These are phyloP conservation scores for Patella ulyssiponensis DNA, from an alignment of 2,888 invertebrate species.

Conservation along the genomic window DNA sequence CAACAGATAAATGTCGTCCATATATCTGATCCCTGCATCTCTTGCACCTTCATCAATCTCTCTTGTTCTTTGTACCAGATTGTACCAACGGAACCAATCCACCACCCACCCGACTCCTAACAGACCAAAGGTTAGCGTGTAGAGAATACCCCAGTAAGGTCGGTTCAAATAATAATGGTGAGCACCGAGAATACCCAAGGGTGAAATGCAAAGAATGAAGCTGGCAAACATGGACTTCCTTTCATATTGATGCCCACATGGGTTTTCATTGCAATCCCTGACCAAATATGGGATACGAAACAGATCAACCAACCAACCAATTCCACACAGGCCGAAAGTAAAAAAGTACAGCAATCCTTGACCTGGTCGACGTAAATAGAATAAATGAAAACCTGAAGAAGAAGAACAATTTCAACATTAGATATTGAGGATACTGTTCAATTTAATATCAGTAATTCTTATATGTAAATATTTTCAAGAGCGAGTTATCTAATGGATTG, in stretches of 20 bases:
- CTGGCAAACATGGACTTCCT: constrained; percentile 19
- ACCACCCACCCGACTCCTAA: constrained; percentile 50
- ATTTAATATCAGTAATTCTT: no score
- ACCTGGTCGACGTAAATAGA: constrained; percentile 36
- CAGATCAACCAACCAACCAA: constrained; percentile 42
- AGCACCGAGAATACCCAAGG: constrained; percentile 33
- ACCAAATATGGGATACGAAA: constrained; percentile 37
- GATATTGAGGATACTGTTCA: not conserved
- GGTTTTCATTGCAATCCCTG: constrained; percentile 31
- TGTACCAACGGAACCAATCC: constrained; percentile 55
- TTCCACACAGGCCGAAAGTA: constrained; percentile 38
- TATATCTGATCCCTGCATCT: constrained; percentile 30
- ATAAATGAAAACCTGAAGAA: constrained; percentile 40
- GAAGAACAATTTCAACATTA: not conserved
- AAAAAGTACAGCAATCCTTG: constrained; percentile 35
- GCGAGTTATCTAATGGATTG: no score
- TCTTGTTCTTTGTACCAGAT: constrained; percentile 49
- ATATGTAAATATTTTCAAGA: no score
- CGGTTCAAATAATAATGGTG: constrained; percentile 40
- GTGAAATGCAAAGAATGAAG: constrained; percentile 28
- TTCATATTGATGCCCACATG: not conserved
- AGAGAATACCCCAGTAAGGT: constrained; percentile 33
- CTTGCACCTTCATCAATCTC: constrained; percentile 19
- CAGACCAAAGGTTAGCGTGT: constrained; percentile 30
- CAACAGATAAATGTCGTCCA: constrained; percentile 52